Evolutionary conservation across 1,140 invertebrate species (phyloP).

Genomic region (Drosophila insularis): DNA sequence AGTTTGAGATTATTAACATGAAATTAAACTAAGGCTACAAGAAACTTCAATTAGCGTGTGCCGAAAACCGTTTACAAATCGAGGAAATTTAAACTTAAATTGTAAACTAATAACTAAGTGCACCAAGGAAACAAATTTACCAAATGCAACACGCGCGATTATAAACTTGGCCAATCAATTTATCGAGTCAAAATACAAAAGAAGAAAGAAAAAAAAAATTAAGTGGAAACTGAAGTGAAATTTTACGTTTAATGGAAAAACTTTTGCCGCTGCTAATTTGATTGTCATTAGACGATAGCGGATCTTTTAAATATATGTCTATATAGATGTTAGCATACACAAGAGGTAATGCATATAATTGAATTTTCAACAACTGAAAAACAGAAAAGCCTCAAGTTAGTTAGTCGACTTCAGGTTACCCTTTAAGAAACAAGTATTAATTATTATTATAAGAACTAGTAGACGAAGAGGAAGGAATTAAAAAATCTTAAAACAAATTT

Average conservation of each 20-base stretch:
- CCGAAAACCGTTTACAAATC: not conserved
- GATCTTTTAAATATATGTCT: slow-evolving; percentile 27
- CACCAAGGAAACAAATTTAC: slow-evolving; percentile 46
- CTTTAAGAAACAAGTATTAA: not conserved
- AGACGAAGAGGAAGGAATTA: no score
- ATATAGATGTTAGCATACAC: slow-evolving; percentile 25
- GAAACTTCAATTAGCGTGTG: slow-evolving; percentile 64
- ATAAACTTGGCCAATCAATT: slow-evolving; percentile 53
- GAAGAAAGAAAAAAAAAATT: slow-evolving; percentile 17
- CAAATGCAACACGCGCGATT: slow-evolving; percentile 32
- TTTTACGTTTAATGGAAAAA: slow-evolving; percentile 73
- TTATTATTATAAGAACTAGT: no score
- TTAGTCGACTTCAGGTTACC: not conserved
- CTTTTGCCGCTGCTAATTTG: slow-evolving; percentile 70
- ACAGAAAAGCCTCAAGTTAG: slow-evolving; percentile 19
- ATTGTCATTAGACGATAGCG: slow-evolving; percentile 68
- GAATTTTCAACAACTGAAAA: slow-evolving; percentile 80
- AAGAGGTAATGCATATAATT: slow-evolving; percentile 79
- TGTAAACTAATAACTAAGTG: slow-evolving; percentile 7
- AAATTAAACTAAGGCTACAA: slow-evolving; percentile 58
- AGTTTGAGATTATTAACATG: slow-evolving; percentile 56
- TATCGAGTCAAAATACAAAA: slow-evolving; percentile 35
- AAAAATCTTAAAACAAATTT: no score
- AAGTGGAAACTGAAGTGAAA: slow-evolving; percentile 23
- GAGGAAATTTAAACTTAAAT: slow-evolving; percentile 39